phyloP scores from a whole-genome alignment of 2,113 vertebrate genomes.

The Bubo blakistoni region DNA sequence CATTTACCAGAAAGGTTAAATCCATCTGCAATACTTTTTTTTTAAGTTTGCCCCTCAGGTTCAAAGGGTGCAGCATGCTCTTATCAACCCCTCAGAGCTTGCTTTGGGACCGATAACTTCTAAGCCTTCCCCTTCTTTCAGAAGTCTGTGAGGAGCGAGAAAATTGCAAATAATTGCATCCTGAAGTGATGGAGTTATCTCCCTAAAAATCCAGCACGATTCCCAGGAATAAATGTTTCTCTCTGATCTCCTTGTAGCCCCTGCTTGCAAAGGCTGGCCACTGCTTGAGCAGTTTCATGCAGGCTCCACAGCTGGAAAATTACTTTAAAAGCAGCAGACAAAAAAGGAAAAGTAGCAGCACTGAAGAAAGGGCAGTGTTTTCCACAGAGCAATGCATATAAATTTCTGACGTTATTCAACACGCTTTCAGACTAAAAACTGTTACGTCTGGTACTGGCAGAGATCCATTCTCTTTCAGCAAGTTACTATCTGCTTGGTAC shows the following conservation, averaged over 20 bases:
- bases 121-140: neutral
- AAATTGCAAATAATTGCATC: constrained; percentile 13
- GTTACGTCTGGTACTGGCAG: neutral
- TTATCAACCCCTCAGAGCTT: constrained; percentile 21
- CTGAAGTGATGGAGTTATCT: constrained; percentile 41
- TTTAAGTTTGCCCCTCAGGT: neutral
- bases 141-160: neutral
- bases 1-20: constrained; percentile 26
- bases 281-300: neutral
- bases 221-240: neutral
- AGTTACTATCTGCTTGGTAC: neutral
- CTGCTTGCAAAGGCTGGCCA: neutral
- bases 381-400: neutral
- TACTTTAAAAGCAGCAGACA: neutral
- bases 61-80: neutral
- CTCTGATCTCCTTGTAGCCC: neutral
- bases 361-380: neutral
- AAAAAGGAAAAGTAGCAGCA: neutral
- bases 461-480: neutral
- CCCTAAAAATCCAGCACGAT: constrained; percentile 28
- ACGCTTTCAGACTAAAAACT: neutral
- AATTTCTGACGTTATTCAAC: neutral
- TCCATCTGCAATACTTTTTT: neutral
- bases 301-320: neutral
- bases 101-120: constrained; percentile 6